Conservation (phyloP, 2,113 vertebrate species). For the Antechinus stuartii region DNA sequence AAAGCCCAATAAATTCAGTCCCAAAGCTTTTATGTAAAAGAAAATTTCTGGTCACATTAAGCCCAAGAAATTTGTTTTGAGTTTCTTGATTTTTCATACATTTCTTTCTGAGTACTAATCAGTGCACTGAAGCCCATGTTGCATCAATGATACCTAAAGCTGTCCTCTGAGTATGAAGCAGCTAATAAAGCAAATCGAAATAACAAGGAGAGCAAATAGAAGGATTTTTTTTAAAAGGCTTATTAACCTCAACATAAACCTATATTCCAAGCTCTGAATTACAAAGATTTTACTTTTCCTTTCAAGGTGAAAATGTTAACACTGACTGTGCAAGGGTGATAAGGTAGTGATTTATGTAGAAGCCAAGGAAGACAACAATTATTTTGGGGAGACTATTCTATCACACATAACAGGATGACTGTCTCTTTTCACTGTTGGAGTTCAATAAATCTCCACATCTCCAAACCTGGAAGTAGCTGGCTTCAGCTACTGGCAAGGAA, state of each 20-base stretch:
- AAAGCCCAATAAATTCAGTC: not conserved
- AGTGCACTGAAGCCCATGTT: not conserved
- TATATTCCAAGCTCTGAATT: conserved; percentile 42
- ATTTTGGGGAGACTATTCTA: conserved; percentile 63
- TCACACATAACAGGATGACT: conserved; percentile 53
- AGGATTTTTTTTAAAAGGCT: conserved; percentile 53
- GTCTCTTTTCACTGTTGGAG: conserved; percentile 62
- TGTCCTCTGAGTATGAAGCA: conserved; percentile 7
- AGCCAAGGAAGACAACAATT: conserved; percentile 47
- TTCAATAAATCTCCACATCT: conserved; percentile 71
- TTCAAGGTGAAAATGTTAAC: conserved; percentile 65
- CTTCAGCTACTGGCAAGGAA: conserved; percentile 52
- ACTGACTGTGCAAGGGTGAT: conserved; percentile 69
- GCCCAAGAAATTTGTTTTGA: conserved; percentile 11
- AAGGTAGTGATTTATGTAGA: conserved; percentile 70
- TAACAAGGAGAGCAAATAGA: conserved; percentile 18
- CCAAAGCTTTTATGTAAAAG: conserved; percentile 15
- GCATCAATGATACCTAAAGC: not conserved
- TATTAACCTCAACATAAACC: conserved; percentile 61
- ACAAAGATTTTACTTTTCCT: conserved; percentile 62
- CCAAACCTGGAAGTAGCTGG: conserved; percentile 63
- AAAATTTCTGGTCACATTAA: conserved; percentile 8
- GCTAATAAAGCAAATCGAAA: conserved; percentile 43
- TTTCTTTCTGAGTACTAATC: not conserved
- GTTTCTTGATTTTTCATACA: conserved; percentile 27